Conservation (phyloP, 2,888 invertebrate species). For the Drosophila quasianomalipes region DNA sequence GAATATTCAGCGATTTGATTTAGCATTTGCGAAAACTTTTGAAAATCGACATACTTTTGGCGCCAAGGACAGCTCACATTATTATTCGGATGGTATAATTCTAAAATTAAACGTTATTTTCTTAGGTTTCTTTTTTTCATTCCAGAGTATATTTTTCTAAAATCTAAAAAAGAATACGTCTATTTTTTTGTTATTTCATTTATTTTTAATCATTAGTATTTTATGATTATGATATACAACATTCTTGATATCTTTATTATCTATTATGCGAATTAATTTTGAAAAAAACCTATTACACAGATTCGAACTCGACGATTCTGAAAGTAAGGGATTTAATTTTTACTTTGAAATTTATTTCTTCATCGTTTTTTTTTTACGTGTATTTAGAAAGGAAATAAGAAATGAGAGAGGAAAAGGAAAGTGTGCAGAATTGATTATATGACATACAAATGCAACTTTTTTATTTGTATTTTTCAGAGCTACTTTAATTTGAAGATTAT, state of each 20-base stretch:
- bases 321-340: too few relatives aligned
- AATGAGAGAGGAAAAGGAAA: not conserved
- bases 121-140: not conserved
- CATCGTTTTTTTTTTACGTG: not conserved
- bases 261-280: not conserved
- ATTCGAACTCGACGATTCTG: not conserved
- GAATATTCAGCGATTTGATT: too few relatives aligned
- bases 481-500: not conserved
- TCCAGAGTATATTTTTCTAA: not conserved
- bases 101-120: too few relatives aligned
- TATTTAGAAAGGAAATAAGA: not conserved
- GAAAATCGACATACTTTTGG: too few relatives aligned
- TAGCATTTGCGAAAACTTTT: too few relatives aligned
- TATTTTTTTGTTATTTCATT: not conserved
- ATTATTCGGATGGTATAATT: not conserved
- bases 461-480: not conserved
- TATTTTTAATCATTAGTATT: not conserved
- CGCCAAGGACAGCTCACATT: too few relatives aligned
- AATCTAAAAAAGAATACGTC: not conserved
- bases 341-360: too few relatives aligned
- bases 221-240: not conserved
- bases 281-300: not conserved
- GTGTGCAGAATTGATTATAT: not conserved
- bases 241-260: not conserved
- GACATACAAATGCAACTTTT: not conserved